phyloP scores from a whole-genome alignment of 2,113 vertebrate genomes.

The Aegypius monachus region DNA sequence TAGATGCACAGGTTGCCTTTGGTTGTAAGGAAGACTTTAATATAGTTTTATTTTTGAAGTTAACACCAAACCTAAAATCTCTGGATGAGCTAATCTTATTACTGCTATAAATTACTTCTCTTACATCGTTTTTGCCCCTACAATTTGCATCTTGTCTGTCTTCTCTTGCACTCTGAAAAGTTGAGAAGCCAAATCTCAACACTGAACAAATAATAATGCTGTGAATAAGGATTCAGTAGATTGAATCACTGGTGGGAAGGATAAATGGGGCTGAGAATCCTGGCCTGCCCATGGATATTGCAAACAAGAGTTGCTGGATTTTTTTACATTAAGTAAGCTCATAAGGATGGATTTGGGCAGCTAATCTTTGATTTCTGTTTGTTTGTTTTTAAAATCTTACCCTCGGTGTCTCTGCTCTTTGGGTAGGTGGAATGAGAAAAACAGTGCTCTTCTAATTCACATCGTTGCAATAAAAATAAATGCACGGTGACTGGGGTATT shows the following conservation, averaged over 20 bases:
- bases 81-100: not conserved
- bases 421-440: not conserved
- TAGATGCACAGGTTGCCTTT: not conserved
- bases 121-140: not conserved
- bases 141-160: not conserved
- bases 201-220: not conserved
- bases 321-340: not conserved
- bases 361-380: not conserved
- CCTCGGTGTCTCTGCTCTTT: not conserved
- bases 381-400: not conserved
- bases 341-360: not conserved
- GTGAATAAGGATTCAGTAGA: not conserved
- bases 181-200: not conserved
- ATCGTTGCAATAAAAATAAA: not conserved
- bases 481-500: not conserved
- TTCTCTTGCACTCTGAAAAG: not conserved
- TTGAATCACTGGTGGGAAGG: not conserved
- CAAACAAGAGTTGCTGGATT: not conserved
- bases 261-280: not conserved
- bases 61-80: not conserved
- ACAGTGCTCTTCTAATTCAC: not conserved
- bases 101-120: not conserved
- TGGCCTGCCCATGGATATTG: not conserved
- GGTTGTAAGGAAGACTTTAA: not conserved
- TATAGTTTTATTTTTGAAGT: not conserved